A percentile compares a stretch with the other conserved stretches of the same genome.
Conservation (phyloP, 1,140 invertebrate genomes). For the Hestina assimilis region DNA sequence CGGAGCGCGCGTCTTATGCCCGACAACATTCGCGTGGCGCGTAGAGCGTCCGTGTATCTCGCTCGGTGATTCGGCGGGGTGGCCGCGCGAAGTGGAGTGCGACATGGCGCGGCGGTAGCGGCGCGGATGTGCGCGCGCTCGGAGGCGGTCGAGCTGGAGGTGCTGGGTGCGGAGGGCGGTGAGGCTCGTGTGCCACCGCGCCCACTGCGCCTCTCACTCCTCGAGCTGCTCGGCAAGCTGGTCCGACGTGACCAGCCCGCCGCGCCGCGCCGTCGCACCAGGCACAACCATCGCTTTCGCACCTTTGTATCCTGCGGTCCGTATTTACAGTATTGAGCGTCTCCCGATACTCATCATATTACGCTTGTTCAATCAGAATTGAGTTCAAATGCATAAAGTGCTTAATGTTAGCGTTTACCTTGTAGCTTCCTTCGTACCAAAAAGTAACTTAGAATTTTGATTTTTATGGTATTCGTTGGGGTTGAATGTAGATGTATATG, state of each 20-base stretch:
- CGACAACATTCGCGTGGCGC: slow-evolving; percentile 29
- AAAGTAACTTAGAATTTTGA: background rate
- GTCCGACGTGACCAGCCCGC: slow-evolving; percentile 77
- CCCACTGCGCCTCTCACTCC: slow-evolving; percentile 80
- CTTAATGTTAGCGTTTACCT: no score
- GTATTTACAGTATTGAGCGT: slow-evolving; percentile 40
- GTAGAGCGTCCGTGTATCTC: slow-evolving; percentile 26
- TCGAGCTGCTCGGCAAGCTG: slow-evolving; percentile 83
- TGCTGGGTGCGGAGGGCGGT: slow-evolving; percentile 67
- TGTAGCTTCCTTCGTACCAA: background rate
- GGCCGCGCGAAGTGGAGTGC: slow-evolving; percentile 54
- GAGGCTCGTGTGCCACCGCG: slow-evolving; percentile 57
- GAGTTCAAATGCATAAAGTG: no score
- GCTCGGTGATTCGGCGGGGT: slow-evolving; percentile 41
- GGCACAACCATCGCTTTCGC: slow-evolving; percentile 81
- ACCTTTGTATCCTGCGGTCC: slow-evolving; percentile 82
- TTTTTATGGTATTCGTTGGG: background rate
- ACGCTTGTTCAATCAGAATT: no score
- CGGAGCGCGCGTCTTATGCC: slow-evolving; percentile 51
- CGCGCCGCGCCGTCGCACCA: slow-evolving; percentile 73
- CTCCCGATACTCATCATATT: background rate
- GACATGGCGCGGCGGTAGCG: slow-evolving; percentile 69
- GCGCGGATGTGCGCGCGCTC: slow-evolving; percentile 74
- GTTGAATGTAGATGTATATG: background rate
- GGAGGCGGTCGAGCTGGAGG: slow-evolving; percentile 74